Conservation (phyloP, 1,140 invertebrate species). For the Potamilus streckersoni region DNA sequence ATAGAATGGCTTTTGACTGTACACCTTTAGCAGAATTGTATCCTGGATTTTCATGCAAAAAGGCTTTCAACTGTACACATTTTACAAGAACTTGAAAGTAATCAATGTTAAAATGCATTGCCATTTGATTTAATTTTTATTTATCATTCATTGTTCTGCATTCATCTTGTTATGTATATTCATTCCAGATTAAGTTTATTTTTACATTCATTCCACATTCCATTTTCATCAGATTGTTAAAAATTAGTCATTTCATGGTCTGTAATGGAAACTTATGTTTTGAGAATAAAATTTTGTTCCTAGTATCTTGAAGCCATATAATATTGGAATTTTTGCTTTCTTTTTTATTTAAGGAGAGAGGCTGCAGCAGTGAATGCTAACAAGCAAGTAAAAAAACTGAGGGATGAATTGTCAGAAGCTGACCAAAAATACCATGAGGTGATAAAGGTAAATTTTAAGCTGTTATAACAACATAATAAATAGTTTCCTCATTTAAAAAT, state of each 20-base stretch:
- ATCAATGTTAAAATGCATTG: too few species aligned
- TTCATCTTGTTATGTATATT: too few species aligned
- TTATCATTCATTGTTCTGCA: too few species aligned
- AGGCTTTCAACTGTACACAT: too few species aligned
- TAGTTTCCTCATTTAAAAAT: too few species aligned
- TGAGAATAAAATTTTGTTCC: neutral
- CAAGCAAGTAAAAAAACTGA: constrained; percentile 50
- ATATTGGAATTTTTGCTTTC: neutral
- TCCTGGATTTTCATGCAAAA: too few species aligned
- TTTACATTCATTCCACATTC: neutral
- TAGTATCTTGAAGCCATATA: neutral
- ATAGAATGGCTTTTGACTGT: too few species aligned
- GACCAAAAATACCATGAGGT: constrained; percentile 43
- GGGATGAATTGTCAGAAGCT: constrained; percentile 46
- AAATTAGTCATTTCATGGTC: neutral
- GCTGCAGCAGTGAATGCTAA: constrained; percentile 60
- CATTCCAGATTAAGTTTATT: neutral
- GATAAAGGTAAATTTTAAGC: constrained; percentile 42
- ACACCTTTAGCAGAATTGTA: too few species aligned
- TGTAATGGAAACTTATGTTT: neutral
- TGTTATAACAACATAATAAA: too few species aligned
- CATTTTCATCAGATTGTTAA: neutral
- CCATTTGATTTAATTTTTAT: too few species aligned
- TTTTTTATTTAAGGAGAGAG: constrained; percentile 45
- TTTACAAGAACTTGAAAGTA: too few species aligned